Base-by-base conservation (phyloP, 2,888 invertebrate species). In the Spilarctia lutea region DNA sequence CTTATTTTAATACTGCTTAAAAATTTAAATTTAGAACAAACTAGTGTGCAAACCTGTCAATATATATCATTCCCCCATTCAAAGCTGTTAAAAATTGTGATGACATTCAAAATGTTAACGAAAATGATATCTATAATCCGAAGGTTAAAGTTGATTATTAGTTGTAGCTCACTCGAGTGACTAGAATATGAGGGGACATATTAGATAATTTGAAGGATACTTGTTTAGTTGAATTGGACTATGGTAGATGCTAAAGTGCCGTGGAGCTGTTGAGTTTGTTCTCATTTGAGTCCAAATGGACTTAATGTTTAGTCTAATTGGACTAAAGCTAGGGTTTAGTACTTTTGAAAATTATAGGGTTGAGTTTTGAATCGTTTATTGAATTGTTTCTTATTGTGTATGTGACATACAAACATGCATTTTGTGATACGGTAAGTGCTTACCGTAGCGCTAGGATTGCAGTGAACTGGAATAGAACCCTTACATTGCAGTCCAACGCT, bases 191-290 rank as follows among this genome's bases (percentile, higher is more conserved):
- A 30, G 33, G 72, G 42, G 33, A 68, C n/a, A 68, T 60, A n/a
- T n/a, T 56, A 45, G 7, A 52, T 56, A 18, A n/a, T 56, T n/a
- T 20, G 56, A 71, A 33, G 33, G 52, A 52, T 67, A 65, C n/a
- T 42, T 48, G n/a, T 52, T 70, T 60, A 30, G 63, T 69, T 30
- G n/a, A 48, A 39, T 48, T 42, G 20, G 74, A 24, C 20, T 27
- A 56, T 18, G 67, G 60, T 67, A 68, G 70, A 56, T 16, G 70
- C 30, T 35, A 18, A 66, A 52, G 67, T 68, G 16, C 74, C 71
- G 74, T 48, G 63, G 74, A 74, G 71, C 74, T 60, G 60, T 71
- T 45, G 68, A 68, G 27, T 63, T 33, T 42, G n/a, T 68, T 33
- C n/a, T 45, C 10, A 42, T 73, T 35, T 65, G 42, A 67, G 56